Evolutionary conservation across 1,140 invertebrate species (phyloP), one percentile per base, ranked within the genome.

Genomic region (Rhyacophila brunnea): DNA sequence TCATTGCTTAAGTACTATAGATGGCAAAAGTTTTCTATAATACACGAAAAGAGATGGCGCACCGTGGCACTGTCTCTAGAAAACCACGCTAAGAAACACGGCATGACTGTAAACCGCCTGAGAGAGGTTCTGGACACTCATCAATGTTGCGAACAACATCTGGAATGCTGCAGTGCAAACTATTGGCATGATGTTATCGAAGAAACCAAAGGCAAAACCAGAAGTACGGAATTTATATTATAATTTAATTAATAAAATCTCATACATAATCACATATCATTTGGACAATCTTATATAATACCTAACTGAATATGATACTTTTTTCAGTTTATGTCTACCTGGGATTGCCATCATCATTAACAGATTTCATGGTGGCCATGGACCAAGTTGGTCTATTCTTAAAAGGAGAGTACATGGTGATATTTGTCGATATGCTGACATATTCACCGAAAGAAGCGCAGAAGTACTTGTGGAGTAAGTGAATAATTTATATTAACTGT

Each of bases 341-440:
- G 59, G 95, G 95, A 0, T 85, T 86, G 9, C 75, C 87, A 1
- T 85, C 85, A 32, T 86, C 89, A 11, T 79, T 97, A 15, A 87
- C 93, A 43, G 91, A 95, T 58, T 87, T 98, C 78, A 93, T 98
- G 90, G 85, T 83, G 35, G 87, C 88, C 6, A 92, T 98, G 89
- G 89, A 96, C 70, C 87, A 87, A 49, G 81, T 89, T 47, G 86
- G 92, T 51, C 69, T 98, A 45, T 89, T 98, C 68, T 87, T 89
- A 14, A 88, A 93, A 53, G 93, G 95, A 9, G 91, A 97, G 71
- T 98, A 98, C 71, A 91, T 96, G 80, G 91, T 98, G 38, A 95
- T 98, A 68, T 93, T 91, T 71, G 89, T 96, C 6, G 94, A 98
- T 70, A 92, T 91, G 82, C 88, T 92, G 79, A 88, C 88, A 0